phyloP scores from a whole-genome alignment of 2,797 vertebrate genomes.

The Gadopsis marmoratus region DNA sequence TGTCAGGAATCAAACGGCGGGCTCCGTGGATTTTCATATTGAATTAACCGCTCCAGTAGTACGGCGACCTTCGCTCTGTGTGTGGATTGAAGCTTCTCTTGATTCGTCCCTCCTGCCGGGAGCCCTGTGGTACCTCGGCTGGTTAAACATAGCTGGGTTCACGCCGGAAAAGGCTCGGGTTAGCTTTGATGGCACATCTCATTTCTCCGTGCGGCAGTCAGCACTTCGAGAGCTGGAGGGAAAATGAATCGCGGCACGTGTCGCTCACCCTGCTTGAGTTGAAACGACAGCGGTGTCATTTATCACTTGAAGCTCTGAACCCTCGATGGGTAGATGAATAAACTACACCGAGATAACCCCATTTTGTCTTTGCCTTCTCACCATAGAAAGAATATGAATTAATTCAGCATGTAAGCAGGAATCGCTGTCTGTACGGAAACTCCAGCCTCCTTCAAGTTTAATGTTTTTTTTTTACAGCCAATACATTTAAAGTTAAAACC shows the following conservation, averaged over 20 bases:
- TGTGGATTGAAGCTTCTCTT: slow-evolving; percentile 53
- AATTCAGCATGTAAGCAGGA: background rate
- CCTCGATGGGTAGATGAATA: slow-evolving; percentile 21
- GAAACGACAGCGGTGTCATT: slow-evolving; percentile 65
- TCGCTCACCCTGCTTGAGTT: slow-evolving; percentile 55
- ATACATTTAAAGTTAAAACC: slow-evolving; percentile 3
- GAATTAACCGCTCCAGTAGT: slow-evolving; percentile 49
- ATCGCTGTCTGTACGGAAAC: background rate
- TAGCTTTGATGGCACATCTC: slow-evolving; percentile 71
- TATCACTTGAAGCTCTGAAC: slow-evolving; percentile 44
- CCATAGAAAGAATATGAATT: slow-evolving; percentile 4
- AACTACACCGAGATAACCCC: slow-evolving; percentile 27
- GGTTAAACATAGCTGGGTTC: slow-evolving; percentile 63
- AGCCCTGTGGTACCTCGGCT: slow-evolving; percentile 34
- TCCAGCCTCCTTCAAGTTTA: background rate
- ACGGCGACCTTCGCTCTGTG: slow-evolving; percentile 41
- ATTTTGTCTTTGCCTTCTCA: slow-evolving; percentile 4
- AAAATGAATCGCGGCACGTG: slow-evolving; percentile 60
- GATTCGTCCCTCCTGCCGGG: slow-evolving; percentile 47
- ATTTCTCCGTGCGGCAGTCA: slow-evolving; percentile 61
- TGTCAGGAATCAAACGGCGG: slow-evolving; percentile 50
- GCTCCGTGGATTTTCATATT: slow-evolving; percentile 57
- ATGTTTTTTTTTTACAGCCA: too few relatives aligned
- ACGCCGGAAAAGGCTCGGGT: slow-evolving; percentile 62
- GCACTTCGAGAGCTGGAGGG: slow-evolving; percentile 53